Conservation (phyloP, 2,113 vertebrate species). For the Psammodynastes pulverulentus region DNA sequence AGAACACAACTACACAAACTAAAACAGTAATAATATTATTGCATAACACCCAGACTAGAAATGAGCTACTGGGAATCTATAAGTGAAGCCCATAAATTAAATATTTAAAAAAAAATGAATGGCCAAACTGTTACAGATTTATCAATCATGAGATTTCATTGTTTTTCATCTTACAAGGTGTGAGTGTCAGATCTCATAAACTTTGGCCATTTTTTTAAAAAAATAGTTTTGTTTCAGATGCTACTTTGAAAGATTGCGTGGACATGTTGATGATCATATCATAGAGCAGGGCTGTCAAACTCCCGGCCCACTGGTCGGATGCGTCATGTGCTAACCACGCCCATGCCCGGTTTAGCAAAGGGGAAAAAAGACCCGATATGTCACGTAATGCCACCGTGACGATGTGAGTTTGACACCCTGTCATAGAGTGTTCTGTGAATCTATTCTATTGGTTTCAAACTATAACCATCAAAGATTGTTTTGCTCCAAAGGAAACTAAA, state of each 20-base stretch:
- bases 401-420: background rate
- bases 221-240: background rate
- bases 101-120: background rate
- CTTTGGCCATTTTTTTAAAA: background rate
- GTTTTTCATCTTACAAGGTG: background rate
- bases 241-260: background rate
- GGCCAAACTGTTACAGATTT: background rate
- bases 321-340: no score
- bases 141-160: background rate
- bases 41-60: background rate
- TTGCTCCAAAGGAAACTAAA: background rate
- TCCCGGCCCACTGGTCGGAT: no score
- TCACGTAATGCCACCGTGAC: no score
- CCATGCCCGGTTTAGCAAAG: no score
- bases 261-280: background rate
- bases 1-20: background rate
- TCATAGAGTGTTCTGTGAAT: background rate
- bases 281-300: background rate
- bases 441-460: background rate
- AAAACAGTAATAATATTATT: background rate
- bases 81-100: background rate
- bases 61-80: background rate
- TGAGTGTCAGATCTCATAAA: background rate
- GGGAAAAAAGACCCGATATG: no score
- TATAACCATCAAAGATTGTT: background rate